Evolutionary conservation across 2,888 invertebrate genomes (phyloP).

Genomic region (Listrodromus nycthemerus): DNA sequence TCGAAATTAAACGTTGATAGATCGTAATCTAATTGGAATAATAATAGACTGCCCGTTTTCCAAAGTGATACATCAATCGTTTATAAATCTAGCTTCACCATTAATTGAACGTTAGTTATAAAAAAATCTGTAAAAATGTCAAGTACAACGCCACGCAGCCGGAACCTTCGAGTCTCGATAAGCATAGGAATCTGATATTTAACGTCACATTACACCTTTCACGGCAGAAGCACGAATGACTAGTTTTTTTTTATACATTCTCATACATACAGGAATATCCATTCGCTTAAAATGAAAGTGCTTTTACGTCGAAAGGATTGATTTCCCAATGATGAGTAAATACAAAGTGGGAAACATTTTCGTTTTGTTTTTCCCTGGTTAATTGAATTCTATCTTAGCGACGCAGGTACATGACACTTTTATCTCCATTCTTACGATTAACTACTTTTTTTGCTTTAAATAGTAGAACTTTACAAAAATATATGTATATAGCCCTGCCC

Average conservation of each 20-base stretch:
- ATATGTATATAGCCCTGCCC: slow-evolving; percentile 56
- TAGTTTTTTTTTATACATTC: slow-evolving; percentile 51
- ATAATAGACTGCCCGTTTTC: slow-evolving; percentile 17
- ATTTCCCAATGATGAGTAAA: neutral
- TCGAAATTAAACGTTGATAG: neutral
- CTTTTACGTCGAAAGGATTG: slow-evolving; percentile 18
- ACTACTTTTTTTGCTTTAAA: slow-evolving; percentile 37
- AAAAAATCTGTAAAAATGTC: slow-evolving; percentile 58
- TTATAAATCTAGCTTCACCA: slow-evolving; percentile 17
- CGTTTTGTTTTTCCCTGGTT: slow-evolving; percentile 38
- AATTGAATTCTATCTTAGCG: slow-evolving; percentile 38
- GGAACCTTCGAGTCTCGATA: slow-evolving; percentile 23
- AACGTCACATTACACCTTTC: slow-evolving; percentile 46
- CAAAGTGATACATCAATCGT: slow-evolving; percentile 24
- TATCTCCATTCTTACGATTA: slow-evolving; percentile 32
- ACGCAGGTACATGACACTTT: slow-evolving; percentile 65
- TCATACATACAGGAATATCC: slow-evolving; percentile 55
- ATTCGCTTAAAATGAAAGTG: slow-evolving; percentile 55
- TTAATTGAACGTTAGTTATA: slow-evolving; percentile 7
- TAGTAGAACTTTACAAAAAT: slow-evolving; percentile 66
- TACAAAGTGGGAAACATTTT: slow-evolving; percentile 11
- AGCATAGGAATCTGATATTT: slow-evolving; percentile 36
- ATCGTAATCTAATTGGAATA: neutral
- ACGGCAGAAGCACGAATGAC: slow-evolving; percentile 56
- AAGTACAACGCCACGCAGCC: slow-evolving; percentile 66